Conservation (phyloP, 2,113 vertebrate genomes). For the Diphyllodes magnificus region DNA sequence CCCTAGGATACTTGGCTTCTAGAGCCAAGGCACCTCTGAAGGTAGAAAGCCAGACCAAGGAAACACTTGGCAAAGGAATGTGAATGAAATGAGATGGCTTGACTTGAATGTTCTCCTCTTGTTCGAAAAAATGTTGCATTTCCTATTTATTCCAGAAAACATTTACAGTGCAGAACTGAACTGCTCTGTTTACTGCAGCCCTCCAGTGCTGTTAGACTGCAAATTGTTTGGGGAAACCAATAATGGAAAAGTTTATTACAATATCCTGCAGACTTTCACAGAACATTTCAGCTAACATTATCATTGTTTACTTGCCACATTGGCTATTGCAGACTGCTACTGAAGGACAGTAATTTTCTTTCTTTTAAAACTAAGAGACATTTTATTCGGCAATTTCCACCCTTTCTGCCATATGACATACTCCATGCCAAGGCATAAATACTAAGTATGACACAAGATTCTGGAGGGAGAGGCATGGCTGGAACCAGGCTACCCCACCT, state of each 20-base stretch:
- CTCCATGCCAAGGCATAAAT: neutral
- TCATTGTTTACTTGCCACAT: neutral
- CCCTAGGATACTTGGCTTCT: neutral
- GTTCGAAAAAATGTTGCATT: neutral
- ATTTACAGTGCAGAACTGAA: neutral
- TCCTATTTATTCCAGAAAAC: neutral
- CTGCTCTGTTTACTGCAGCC: neutral
- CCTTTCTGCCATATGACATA: neutral
- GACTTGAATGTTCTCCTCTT: neutral
- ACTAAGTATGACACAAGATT: neutral
- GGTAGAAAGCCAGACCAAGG: neutral
- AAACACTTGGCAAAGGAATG: neutral
- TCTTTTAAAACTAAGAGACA: neutral
- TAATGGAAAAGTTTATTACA: neutral
- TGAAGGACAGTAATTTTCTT: neutral
- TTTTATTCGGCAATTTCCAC: neutral
- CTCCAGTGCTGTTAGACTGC: neutral
- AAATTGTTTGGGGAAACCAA: slow-evolving; percentile 1
- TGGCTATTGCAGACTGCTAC: neutral
- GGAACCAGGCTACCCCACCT: neutral
- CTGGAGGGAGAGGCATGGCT: neutral
- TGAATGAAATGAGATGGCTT: neutral
- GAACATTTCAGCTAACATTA: neutral
- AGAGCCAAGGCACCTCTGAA: neutral
- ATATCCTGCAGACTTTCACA: neutral